phyloP scores from a whole-genome alignment of 2,888 invertebrate species.

The Lottia scabra region DNA sequence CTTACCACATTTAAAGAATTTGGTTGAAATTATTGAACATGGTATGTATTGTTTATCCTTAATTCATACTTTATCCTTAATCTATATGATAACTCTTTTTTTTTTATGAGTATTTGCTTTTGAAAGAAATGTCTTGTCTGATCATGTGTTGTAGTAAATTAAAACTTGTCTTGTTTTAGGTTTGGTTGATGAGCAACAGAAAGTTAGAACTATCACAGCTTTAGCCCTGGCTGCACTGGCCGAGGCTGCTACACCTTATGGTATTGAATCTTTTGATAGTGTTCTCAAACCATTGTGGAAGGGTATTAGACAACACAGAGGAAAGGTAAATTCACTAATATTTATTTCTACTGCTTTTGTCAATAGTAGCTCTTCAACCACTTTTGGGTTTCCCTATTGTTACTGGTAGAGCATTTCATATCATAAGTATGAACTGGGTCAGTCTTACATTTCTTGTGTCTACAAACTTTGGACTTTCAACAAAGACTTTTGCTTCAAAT shows the following conservation, averaged over 20 bases:
- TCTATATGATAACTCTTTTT: too few species aligned
- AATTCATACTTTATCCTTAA: background rate
- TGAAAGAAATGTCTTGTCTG: background rate
- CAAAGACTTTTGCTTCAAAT: too few species aligned
- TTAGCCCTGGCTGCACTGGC: slow-evolving; percentile 97
- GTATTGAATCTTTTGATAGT: slow-evolving; percentile 99
- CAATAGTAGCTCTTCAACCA: too few species aligned
- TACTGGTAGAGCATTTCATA: too few species aligned
- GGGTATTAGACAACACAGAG: slow-evolving; percentile 88
- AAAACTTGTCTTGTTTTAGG: slow-evolving; percentile 70
- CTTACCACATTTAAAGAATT: slow-evolving; percentile 94
- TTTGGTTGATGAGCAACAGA: slow-evolving; percentile 98
- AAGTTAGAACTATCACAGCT: slow-evolving; percentile 98
- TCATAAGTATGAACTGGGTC: too few species aligned
- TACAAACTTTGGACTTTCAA: too few species aligned
- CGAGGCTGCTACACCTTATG: slow-evolving; percentile 99
- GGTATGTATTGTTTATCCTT: slow-evolving; percentile 73
- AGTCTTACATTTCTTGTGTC: too few species aligned
- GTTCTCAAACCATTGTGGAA: slow-evolving; percentile 99
- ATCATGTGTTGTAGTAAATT: background rate
- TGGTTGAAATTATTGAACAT: slow-evolving; percentile 99
- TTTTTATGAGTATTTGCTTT: background rate
- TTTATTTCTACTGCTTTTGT: background rate
- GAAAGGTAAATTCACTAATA: slow-evolving; percentile 70
- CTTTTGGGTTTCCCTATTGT: too few species aligned